Conservation (phyloP, 2,888 invertebrate genomes). For the Eupithecia subumbrata region DNA sequence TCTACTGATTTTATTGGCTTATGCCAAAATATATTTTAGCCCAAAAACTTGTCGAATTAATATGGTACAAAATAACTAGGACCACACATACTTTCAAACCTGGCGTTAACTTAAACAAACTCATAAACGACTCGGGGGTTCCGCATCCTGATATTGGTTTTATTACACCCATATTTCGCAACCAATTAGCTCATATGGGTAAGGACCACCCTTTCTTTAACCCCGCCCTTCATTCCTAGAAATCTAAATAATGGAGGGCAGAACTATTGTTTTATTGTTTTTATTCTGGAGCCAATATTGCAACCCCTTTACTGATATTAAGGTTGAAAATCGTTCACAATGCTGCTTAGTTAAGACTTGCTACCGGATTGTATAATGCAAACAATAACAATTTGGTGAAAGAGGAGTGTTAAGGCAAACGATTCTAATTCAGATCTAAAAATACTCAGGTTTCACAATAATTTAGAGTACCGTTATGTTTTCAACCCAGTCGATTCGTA, state of each 20-base stretch:
- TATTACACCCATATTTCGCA: constrained; percentile 53
- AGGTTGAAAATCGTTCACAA: constrained; percentile 33
- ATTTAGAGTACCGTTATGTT: not conserved
- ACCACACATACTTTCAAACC: not conserved
- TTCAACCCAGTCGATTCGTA: not conserved
- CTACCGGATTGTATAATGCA: not conserved
- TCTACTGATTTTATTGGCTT: not conserved
- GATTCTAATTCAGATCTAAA: not conserved
- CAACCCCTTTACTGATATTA: constrained; percentile 48
- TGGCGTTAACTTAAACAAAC: constrained; percentile 19
- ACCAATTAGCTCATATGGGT: constrained; percentile 68
- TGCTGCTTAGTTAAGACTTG: constrained; percentile 15
- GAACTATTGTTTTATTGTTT: constrained; percentile 66
- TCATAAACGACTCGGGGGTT: constrained; percentile 14
- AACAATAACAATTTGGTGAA: not conserved
- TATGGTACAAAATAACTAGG: not conserved
- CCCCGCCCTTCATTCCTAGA: constrained; percentile 61
- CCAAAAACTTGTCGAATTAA: not conserved
- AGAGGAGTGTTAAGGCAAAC: not conserved
- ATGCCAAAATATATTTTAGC: not conserved
- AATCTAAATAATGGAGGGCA: constrained; percentile 55
- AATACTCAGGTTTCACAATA: not conserved
- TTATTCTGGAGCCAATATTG: constrained; percentile 46
- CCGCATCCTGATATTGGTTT: constrained; percentile 40
- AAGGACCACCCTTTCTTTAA: constrained; percentile 60